Evolutionary conservation across 2,888 invertebrate species (phyloP).

Genomic region (Melieria omissa): DNA sequence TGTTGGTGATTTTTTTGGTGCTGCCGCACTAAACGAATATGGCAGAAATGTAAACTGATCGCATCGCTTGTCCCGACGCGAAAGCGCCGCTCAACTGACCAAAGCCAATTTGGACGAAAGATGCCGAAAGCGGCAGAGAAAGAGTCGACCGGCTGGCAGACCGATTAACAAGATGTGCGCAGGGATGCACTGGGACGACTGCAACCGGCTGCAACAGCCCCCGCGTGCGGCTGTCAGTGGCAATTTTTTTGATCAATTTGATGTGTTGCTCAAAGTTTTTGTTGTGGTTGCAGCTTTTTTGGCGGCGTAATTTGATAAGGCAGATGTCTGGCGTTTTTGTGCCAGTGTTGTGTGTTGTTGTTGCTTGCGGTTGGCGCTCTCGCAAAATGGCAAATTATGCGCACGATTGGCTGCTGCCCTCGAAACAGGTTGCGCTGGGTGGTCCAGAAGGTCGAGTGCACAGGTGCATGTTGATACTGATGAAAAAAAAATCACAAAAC

Average conservation of each 20-base stretch:
- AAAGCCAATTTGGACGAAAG: conserved; percentile 19
- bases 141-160: conserved; percentile 14
- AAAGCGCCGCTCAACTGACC: not conserved
- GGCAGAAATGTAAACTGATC: conserved; percentile 29
- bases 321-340: conserved; percentile 29
- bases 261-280: conserved; percentile 1
- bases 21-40: not conserved
- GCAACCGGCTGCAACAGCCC: not conserved
- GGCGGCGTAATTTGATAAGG: conserved; percentile 32
- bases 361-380: conserved; percentile 7
- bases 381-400: conserved; percentile 36
- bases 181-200: not conserved
- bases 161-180: conserved; percentile 22
- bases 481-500: not conserved
- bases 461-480: too few species aligned
- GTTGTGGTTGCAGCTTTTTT: conserved; percentile 11
- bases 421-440: not conserved
- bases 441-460: too few species aligned
- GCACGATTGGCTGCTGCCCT: conserved; percentile 32
- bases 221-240: conserved; percentile 36
- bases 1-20: too few species aligned
- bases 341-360: conserved; percentile 5
- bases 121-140: conserved; percentile 1
- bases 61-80: not conserved
- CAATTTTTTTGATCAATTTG: conserved; percentile 22